Percentiles rank a stretch among this genome's conserved stretches.
Evolutionary conservation across 1,140 invertebrate species (phyloP).

Genomic region (Bilobella aurantiaca): DNA sequence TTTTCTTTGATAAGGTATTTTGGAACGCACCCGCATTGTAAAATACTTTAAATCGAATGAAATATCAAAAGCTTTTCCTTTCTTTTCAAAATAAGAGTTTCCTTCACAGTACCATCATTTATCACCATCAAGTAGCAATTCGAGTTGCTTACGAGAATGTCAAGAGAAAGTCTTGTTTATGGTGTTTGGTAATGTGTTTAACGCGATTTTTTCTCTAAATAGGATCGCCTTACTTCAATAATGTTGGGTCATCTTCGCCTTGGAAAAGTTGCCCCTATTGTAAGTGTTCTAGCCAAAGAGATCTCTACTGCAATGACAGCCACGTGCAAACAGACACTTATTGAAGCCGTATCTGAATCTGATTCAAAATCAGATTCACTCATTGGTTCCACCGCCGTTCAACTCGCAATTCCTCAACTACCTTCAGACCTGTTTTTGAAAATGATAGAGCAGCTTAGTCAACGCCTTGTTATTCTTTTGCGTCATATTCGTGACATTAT

Average conservation of each 20-base stretch:
- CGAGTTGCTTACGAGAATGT: no score
- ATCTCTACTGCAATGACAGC: slow-evolving; percentile 33
- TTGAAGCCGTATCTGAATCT: slow-evolving; percentile 33
- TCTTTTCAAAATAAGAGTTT: neutral
- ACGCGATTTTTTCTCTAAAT: neutral
- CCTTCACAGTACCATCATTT: no score
- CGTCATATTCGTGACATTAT: slow-evolving; percentile 30
- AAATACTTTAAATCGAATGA: no score
- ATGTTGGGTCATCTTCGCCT: slow-evolving; percentile 39
- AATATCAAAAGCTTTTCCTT: no score
- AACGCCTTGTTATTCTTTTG: slow-evolving; percentile 24
- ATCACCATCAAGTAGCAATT: no score
- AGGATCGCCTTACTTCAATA: slow-evolving; percentile 38
- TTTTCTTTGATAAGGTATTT: slow-evolving; percentile 44
- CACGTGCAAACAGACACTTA: slow-evolving; percentile 32
- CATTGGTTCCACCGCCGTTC: slow-evolving; percentile 24
- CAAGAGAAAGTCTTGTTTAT: no score
- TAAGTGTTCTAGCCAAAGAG: slow-evolving; percentile 30
- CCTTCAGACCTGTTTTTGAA: slow-evolving; percentile 27
- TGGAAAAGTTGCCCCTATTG: slow-evolving; percentile 36
- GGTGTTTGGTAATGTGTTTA: no score
- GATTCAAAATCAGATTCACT: slow-evolving; percentile 29
- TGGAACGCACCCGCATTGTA: slow-evolving; percentile 40
- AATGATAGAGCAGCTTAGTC: slow-evolving; percentile 29
- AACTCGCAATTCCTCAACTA: slow-evolving; percentile 25